A percentile compares a stretch with the other conserved stretches of the same genome.
Evolutionary conservation across 2,113 vertebrate genomes (phyloP).

Genomic region (Zosterops borbonicus): DNA sequence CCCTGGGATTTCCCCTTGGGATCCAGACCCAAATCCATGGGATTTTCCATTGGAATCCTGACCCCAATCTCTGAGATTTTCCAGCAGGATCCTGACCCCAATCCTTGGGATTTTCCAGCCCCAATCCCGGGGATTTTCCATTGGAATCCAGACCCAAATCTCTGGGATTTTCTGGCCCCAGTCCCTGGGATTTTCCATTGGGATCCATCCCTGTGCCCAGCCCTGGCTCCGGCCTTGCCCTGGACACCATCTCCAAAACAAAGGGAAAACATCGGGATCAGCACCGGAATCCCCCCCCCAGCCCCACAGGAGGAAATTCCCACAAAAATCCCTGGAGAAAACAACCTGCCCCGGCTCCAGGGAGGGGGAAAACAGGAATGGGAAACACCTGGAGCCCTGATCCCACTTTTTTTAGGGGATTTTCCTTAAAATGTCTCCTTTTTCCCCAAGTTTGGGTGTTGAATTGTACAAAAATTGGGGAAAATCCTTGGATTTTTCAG

Average conservation of each 20-base stretch:
- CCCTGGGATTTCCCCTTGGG: too few species aligned
- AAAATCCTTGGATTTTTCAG: not conserved
- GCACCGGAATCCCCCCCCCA: not conserved
- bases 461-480: not conserved
- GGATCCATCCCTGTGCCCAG: not conserved
- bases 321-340: not conserved
- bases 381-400: not conserved
- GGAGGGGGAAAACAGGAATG: too few species aligned
- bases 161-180: not conserved
- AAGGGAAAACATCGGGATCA: not conserved
- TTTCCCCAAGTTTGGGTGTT: accelerated
- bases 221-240: not conserved
- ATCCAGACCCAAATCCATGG: not conserved
- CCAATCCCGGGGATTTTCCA: not conserved
- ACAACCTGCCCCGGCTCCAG: not conserved
- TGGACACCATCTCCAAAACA: not conserved
- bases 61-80: not conserved
- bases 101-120: not conserved
- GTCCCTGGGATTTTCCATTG: accelerated
- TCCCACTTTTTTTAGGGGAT: not conserved
- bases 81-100: accelerated
- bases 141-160: accelerated
- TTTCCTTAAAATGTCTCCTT: not conserved
- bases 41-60: accelerated
- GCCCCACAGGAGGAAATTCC: not conserved